Evolutionary conservation across 2,888 invertebrate species (phyloP).

Genomic region (Athalia rosae): DNA sequence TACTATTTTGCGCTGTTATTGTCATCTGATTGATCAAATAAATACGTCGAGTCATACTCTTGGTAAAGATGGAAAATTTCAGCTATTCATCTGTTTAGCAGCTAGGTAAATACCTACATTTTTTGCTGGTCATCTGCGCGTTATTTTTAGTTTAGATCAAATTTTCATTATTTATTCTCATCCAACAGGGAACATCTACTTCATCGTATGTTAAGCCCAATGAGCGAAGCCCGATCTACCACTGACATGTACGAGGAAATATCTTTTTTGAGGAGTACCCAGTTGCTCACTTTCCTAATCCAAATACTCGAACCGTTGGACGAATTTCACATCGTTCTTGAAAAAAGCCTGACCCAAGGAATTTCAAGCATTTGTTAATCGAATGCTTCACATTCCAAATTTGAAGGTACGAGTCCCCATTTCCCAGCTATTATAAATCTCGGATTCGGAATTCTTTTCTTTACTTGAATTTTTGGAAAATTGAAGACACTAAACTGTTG

Average conservation of each 20-base stretch:
- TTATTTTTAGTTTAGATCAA: conserved; percentile 2
- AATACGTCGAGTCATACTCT: conserved; percentile 88
- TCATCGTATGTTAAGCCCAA: conserved; percentile 92
- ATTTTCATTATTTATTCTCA: conserved; percentile 6
- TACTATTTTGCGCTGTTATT: conserved; percentile 89
- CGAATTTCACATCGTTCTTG: conserved; percentile 90
- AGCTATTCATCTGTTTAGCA: conserved; percentile 95
- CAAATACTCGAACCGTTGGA: conserved; percentile 94
- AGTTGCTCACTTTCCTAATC: conserved; percentile 89
- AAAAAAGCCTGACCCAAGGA: conserved; percentile 87
- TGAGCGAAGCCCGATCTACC: conserved; percentile 92
- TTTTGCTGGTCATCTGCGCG: conserved; percentile 13
- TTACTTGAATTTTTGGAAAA: not conserved
- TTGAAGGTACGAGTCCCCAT: conserved; percentile 13
- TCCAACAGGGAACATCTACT: conserved; percentile 87
- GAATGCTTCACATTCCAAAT: conserved; percentile 14
- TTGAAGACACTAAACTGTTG: not conserved
- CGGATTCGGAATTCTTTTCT: no score
- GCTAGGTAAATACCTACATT: conserved; percentile 80
- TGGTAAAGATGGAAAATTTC: conserved; percentile 99
- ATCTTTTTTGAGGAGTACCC: conserved; percentile 93
- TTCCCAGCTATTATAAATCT: not conserved
- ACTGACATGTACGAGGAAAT: conserved; percentile 96
- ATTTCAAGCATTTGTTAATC: conserved; percentile 74
- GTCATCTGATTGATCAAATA: conserved; percentile 92